Evolutionary conservation across 2,113 vertebrate species (phyloP).

Genomic region (Paramisgurnus dabryanus): DNA sequence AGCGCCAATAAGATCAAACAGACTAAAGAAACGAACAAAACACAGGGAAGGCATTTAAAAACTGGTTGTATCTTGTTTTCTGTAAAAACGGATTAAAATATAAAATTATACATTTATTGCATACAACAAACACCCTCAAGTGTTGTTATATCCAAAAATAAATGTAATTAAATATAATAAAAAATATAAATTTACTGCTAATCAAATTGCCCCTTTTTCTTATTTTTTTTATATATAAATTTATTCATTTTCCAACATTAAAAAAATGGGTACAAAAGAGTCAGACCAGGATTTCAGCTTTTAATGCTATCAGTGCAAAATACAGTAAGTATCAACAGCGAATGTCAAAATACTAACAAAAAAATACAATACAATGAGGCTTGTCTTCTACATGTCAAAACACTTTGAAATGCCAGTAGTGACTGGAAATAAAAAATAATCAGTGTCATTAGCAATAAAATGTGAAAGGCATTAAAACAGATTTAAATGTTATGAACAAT

Average conservation of each 20-base stretch:
- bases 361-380: conserved; percentile 35
- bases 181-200: too few species aligned
- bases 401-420: conserved; percentile 20
- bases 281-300: not conserved
- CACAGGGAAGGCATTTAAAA: not conserved
- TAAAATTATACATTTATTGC: too few species aligned
- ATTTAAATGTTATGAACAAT: conserved; percentile 21
- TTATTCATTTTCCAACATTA: not conserved
- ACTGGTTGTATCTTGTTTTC: too few species aligned
- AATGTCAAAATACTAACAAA: conserved; percentile 4
- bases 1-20: too few species aligned
- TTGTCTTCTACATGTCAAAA: conserved; percentile 15
- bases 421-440: conserved; percentile 13
- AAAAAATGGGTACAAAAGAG: not conserved
- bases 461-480: conserved; percentile 29
- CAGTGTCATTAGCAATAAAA: conserved; percentile 10
- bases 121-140: too few species aligned
- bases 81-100: too few species aligned
- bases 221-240: not conserved
- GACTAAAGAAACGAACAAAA: too few species aligned
- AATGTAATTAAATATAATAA: too few species aligned
- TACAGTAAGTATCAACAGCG: not conserved
- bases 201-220: too few species aligned
- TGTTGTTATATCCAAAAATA: too few species aligned
- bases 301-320: conserved; percentile 30